phyloP scores from a whole-genome alignment of 2,888 invertebrate genomes.

The Ecdyonurus torrentis region DNA sequence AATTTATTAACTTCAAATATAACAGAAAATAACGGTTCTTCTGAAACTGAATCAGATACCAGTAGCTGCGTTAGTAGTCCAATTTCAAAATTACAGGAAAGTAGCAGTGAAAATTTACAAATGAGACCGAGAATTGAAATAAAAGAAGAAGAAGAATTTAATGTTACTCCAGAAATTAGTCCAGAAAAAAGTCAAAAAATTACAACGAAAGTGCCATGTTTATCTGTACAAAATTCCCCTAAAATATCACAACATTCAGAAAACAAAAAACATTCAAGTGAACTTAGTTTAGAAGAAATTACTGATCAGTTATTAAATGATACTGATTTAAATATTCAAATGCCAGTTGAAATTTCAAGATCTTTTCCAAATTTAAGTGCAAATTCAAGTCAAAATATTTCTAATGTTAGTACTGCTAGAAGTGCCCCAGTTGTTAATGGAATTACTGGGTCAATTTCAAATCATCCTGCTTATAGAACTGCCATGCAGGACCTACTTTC shows the following conservation, averaged over 20 bases:
- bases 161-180: neutral
- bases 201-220: neutral
- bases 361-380: too few species aligned
- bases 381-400: too few species aligned
- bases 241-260: neutral
- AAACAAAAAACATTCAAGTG: neutral
- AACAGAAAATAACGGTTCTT: too few species aligned
- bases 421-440: neutral
- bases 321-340: too few species aligned
- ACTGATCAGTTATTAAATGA: neutral
- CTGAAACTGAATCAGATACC: too few species aligned
- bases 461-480: constrained; percentile 20
- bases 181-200: too few species aligned
- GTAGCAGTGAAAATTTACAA: too few species aligned
- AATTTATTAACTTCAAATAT: too few species aligned
- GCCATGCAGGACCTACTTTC: constrained; percentile 20
- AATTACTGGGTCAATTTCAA: neutral
- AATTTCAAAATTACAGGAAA: too few species aligned
- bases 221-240: neutral
- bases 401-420: neutral
- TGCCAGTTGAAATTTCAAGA: too few species aligned
- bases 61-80: too few species aligned
- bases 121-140: too few species aligned
- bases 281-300: neutral
- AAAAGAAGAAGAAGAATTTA: neutral